A percentile compares a stretch with the other conserved stretches of the same genome.
Evolutionary conservation across 2,888 invertebrate genomes (phyloP).

Genomic region (Sthenelais limicola): DNA sequence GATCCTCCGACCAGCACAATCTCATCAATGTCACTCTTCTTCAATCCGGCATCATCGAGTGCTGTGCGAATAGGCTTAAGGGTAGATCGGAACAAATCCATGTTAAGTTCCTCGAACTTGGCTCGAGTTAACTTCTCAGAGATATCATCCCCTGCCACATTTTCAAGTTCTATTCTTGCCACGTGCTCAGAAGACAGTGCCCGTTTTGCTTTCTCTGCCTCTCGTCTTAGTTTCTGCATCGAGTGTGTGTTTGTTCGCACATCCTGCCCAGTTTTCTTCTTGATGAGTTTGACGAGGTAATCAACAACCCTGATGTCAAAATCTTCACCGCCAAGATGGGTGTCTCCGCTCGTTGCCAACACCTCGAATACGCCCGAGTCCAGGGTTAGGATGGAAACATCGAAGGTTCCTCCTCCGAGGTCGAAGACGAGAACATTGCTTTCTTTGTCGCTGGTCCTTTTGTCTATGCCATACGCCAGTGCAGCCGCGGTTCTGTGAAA

Average conservation of each 20-base stretch:
- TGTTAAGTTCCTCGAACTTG: conserved; percentile 98
- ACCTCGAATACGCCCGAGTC: conserved; percentile 98
- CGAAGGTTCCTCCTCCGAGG: conserved; percentile 99
- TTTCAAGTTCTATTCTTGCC: conserved; percentile 98
- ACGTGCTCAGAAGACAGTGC: conserved; percentile 95
- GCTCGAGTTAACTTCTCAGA: conserved; percentile 97
- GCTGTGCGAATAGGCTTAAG: conserved; percentile 96
- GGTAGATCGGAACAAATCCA: conserved; percentile 86
- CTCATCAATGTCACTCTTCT: conserved; percentile 97
- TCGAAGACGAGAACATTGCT: conserved; percentile 96
- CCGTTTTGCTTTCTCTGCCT: conserved; percentile 97
- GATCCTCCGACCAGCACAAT: conserved; percentile 99
- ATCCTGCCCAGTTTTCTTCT: conserved; percentile 98
- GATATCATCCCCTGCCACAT: conserved; percentile 98
- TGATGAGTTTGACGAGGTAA: conserved; percentile 98
- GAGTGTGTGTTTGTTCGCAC: conserved; percentile 93
- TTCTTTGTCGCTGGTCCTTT: conserved; percentile 94
- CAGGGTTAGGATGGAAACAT: conserved; percentile 97
- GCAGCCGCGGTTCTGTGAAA: conserved; percentile 85
- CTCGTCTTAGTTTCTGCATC: conserved; percentile 95
- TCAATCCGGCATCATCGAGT: conserved; percentile 97
- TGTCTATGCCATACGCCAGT: conserved; percentile 96
- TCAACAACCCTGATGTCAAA: conserved; percentile 99
- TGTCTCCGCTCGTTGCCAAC: conserved; percentile 92
- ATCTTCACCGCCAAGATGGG: conserved; percentile 98